phyloP scores from a whole-genome alignment of 92 coral and sea anemone genomes.

The Anthopleura xanthogrammica region DNA sequence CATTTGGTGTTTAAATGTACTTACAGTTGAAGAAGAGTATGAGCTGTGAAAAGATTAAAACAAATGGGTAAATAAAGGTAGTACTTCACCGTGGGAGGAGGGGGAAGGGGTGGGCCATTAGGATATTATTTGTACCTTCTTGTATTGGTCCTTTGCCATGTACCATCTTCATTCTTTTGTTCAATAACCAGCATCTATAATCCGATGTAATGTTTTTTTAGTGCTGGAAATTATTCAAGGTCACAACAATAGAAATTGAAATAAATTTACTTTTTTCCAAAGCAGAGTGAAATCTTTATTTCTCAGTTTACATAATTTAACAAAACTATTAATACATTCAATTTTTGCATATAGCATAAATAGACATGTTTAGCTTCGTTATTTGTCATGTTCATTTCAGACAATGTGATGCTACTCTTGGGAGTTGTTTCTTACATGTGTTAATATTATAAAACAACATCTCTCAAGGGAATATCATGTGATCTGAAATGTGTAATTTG shows the following conservation, averaged over 20 bases:
- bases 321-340: no score
- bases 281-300: not conserved
- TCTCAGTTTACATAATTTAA: no score
- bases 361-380: no score
- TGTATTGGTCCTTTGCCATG: conserved; percentile 83
- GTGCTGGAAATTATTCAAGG: not conserved
- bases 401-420: no score
- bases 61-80: not conserved
- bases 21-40: conserved; percentile 87
- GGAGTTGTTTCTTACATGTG: no score
- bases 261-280: no score
- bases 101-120: no score
- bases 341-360: no score
- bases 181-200: conserved; percentile 79
- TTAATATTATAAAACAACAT: no score
- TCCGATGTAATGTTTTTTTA: not conserved
- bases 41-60: conserved; percentile 49
- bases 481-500: no score
- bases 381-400: no score
- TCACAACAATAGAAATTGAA: not conserved
- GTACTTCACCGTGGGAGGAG: not conserved
- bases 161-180: conserved; percentile 88
- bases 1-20: conserved; percentile 14
- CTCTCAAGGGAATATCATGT: no score
- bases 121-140: conserved; percentile 35